Percentiles rank a stretch among this genome's conserved stretches.
phyloP scores from a whole-genome alignment of 2,888 invertebrate genomes.

The Plebejus melissa region DNA sequence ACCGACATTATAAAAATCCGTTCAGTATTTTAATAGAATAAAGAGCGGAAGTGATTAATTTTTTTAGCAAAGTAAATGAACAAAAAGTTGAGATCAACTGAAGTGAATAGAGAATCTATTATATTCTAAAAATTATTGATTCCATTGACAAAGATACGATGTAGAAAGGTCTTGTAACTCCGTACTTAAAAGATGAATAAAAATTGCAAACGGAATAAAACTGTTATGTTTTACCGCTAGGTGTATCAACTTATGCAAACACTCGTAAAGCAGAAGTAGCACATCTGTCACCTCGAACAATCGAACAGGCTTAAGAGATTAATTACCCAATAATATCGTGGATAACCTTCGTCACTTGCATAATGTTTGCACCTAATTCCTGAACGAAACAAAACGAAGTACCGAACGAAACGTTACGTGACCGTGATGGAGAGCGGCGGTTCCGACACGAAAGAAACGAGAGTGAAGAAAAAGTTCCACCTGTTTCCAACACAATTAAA shows the following conservation, averaged over 20 bases:
- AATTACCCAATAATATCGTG: slow-evolving; percentile 1
- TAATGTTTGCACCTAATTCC: slow-evolving; percentile 26
- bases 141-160: neutral
- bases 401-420: slow-evolving; percentile 54
- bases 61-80: neutral
- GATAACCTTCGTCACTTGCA: slow-evolving; percentile 23
- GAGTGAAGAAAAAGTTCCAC: slow-evolving; percentile 30
- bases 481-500: slow-evolving; percentile 6
- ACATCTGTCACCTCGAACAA: neutral
- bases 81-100: neutral
- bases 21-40: neutral
- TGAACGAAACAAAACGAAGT: slow-evolving; percentile 29
- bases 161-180: neutral
- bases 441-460: slow-evolving; percentile 59
- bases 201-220: neutral
- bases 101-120: neutral
- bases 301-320: neutral
- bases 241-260: neutral
- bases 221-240: neutral
- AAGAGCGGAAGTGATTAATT: neutral
- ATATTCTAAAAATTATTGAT: neutral
- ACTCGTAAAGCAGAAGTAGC: neutral
- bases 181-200: neutral
- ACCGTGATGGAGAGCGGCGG: slow-evolving; percentile 62
- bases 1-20: neutral